Evolutionary conservation across 2,113 vertebrate genomes (phyloP), one percentile per base, ranked within the genome.

Genomic region (Lathamus discolor): DNA sequence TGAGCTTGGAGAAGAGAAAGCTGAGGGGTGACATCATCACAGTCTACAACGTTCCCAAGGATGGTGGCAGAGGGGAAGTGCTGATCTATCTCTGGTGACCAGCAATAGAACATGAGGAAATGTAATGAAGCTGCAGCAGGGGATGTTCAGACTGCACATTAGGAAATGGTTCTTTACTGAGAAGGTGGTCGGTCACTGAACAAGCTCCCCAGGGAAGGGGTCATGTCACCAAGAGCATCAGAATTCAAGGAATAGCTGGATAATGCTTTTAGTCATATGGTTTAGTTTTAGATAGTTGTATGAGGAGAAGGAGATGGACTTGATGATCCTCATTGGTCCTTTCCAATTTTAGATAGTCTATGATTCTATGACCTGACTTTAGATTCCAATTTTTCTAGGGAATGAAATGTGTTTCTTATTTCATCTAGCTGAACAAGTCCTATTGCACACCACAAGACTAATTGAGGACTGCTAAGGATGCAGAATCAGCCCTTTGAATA

Each of bases 11-110:
- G 41, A 76, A 63, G 7, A 44, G 48, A 83, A 62, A 11, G 19
- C 19, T 83, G 73, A 75, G 24, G 3, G 25, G 11, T 84, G 18
- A 33, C 8, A 4, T 91, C 13, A 18, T 6, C 0, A 0, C 5
- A 55, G 28, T 8, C 35, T 77, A 46, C 29, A 63, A 4, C 3
- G 51, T 69, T 13, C 6, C 66, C 22, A 49, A 17, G 3, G 3
- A 4, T 9, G 2, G 11, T 11, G 69, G 23, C 1, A 5, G 46
- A 49, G 8, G 8, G 14, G 23, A 81, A 33, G 3, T 43, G 15
- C 8, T 62, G 49, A 64, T 64, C 15, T 41, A 41, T 74, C 29
- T 54, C n/a, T 49, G 48, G 14, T 80, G 14, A 61, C 24, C 48
- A 41, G 24, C 0, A 0, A 24, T 3, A 61, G 10, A 9, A 84